Evolutionary conservation across 2,888 invertebrate genomes (phyloP).

Genomic region (Trichogramma evanescens): DNA sequence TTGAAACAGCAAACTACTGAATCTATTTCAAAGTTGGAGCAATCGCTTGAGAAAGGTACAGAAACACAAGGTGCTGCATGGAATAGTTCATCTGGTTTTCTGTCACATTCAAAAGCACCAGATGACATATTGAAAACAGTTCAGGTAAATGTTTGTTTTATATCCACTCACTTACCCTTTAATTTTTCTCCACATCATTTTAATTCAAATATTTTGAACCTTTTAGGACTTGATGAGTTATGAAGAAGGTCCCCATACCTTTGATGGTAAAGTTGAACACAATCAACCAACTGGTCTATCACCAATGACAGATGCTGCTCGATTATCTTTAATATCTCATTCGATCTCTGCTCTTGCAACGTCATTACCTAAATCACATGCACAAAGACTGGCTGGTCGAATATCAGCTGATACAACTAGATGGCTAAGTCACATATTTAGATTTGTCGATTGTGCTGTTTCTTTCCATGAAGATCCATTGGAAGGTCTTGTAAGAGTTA

Average conservation of each 20-base stretch:
- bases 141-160: conserved; percentile 29
- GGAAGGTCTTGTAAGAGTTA: conserved; percentile 80
- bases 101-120: conserved; percentile 52
- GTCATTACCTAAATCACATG: conserved; percentile 70
- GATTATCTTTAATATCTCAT: conserved; percentile 73
- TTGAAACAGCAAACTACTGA: conserved; percentile 68
- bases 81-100: conserved; percentile 53
- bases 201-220: neutral
- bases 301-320: conserved; percentile 46
- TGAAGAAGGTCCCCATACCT: conserved; percentile 43
- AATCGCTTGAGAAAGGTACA: conserved; percentile 51
- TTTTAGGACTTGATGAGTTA: conserved; percentile 42
- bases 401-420: conserved; percentile 79
- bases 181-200: neutral
- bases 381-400: conserved; percentile 72
- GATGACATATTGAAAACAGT: conserved; percentile 51
- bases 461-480: conserved; percentile 83
- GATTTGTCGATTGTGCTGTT: conserved; percentile 74
- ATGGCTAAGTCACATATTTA: conserved; percentile 77
- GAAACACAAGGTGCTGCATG: conserved; percentile 47
- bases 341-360: conserved; percentile 80
- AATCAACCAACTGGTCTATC: conserved; percentile 42
- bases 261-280: conserved; percentile 54
- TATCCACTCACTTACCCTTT: neutral
- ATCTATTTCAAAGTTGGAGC: conserved; percentile 64